Percentiles rank a stretch among this genome's conserved stretches.
Evolutionary conservation across 2,888 invertebrate genomes (phyloP).

Genomic region (Aphodius granarius): DNA sequence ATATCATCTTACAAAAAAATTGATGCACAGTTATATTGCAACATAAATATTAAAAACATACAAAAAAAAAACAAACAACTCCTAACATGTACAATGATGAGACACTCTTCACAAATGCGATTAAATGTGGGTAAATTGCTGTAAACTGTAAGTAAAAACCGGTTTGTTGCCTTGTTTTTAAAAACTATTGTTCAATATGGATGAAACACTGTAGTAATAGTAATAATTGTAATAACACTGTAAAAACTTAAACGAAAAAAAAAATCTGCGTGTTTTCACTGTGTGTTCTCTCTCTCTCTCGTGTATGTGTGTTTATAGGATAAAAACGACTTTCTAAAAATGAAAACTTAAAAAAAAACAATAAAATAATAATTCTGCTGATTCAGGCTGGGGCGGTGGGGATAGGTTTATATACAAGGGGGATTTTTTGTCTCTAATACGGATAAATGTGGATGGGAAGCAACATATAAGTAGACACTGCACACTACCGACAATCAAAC

Average conservation of each 20-base stretch:
- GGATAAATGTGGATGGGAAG: conserved; percentile 26
- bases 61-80: conserved; percentile 33
- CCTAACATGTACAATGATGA: conserved; percentile 24
- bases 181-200: conserved; percentile 53
- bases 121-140: conserved; percentile 54
- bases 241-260: conserved; percentile 17
- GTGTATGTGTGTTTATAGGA: conserved; percentile 40
- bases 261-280: not conserved
- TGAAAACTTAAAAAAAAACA: not conserved
- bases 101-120: conserved; percentile 51
- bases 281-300: conserved; percentile 25
- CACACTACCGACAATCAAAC: conserved; percentile 41
- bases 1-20: not conserved
- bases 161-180: conserved; percentile 31
- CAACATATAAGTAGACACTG: conserved; percentile 50
- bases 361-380: conserved; percentile 34
- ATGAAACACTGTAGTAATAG: conserved; percentile 39
- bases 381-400: conserved; percentile 40
- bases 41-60: conserved; percentile 39
- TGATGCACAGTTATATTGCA: conserved; percentile 36
- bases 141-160: not conserved
- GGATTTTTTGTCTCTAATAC: conserved; percentile 19
- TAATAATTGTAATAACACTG: not conserved
- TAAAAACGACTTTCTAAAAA: conserved; percentile 37
- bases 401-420: conserved; percentile 46